These are phyloP conservation scores for Aphrocallistes beatrix DNA, from an alignment of 37 sponge, comb jelly and placozoan genomes.

Conservation along the genomic window DNA sequence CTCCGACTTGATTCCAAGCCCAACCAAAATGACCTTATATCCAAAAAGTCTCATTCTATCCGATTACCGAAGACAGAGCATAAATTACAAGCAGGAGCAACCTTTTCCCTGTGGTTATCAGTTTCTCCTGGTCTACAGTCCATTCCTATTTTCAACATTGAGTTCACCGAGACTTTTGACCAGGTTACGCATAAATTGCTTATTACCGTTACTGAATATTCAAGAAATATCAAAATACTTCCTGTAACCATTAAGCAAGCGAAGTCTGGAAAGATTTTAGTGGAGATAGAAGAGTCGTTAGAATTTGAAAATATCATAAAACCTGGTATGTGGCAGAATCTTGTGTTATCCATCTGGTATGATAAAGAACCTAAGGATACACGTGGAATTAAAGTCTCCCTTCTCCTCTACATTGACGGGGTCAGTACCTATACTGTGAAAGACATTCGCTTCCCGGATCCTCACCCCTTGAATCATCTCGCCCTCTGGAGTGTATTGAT, in stretches of 20 bases:
- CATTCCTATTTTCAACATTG: neutral
- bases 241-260: neutral
- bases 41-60: neutral
- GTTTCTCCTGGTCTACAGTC: neutral
- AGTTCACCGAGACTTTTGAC: neutral
- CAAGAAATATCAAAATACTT: neutral
- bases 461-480: neutral
- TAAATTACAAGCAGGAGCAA: neutral
- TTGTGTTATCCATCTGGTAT: neutral
- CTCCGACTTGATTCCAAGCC: neutral
- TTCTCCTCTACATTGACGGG: neutral
- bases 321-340: conserved; percentile 15
- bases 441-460: neutral
- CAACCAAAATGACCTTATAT: neutral
- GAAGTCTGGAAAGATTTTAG: neutral
- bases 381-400: neutral
- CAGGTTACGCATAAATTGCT: neutral
- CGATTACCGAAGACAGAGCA: neutral
- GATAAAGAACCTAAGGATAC: neutral
- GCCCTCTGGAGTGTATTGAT: neutral
- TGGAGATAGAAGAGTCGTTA: neutral
- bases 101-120: neutral
- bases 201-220: neutral
- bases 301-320: neutral
- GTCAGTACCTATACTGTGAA: neutral